Base-by-base conservation (phyloP, 2,888 invertebrate genomes). In the Cosmopolites sordidus region DNA sequence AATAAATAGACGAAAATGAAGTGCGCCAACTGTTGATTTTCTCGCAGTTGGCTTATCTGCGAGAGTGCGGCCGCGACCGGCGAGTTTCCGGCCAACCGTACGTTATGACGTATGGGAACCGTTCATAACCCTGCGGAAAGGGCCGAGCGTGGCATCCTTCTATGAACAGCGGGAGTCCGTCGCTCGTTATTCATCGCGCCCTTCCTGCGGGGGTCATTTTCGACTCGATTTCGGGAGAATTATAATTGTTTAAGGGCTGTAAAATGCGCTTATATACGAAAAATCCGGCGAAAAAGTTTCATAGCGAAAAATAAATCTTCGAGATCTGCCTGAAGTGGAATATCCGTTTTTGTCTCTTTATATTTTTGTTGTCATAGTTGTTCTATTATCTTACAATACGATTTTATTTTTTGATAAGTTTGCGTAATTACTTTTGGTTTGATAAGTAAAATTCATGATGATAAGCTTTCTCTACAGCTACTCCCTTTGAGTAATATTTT, bases 21-120 rank as follows among this genome's bases (percentile, higher is more conserved):
- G 22, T 8, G 22, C 41, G 29, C 48, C 48, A 48, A 48, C 48
- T 48, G 48, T 48, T 48, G 41, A 48, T 48, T n/a, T 41, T 8
- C 22, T 22, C 22, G 22, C 22, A 30, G n/a, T 16, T 39, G 41
- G 40, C 16, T 29, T 48, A 40, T 41, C 48, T 39, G 48, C 40
- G 18, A 17, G 42, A 22, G 27, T 40, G 48, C 48, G 41, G 17
- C 12, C 48, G 29, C 12, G 16, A 11, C 14, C 22, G 22, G 3
- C 22, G 22, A 16, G 47, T 29, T 48, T 48, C 48, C 41, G 48
- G 48, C 48, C 18, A 39, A 29, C 48, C 41, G 48, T 48, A 41
- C 48, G 41, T 48, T 48, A 48, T 48, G 48, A 48, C 48, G 48
- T 48, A 48, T 48, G 48, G 48, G 30, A 40, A 41, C 48, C 41